Percentiles rank a stretch among this genome's conserved stretches.
Conservation (phyloP, 1,140 invertebrate species). For the Panagrolaimus sp. region DNA sequence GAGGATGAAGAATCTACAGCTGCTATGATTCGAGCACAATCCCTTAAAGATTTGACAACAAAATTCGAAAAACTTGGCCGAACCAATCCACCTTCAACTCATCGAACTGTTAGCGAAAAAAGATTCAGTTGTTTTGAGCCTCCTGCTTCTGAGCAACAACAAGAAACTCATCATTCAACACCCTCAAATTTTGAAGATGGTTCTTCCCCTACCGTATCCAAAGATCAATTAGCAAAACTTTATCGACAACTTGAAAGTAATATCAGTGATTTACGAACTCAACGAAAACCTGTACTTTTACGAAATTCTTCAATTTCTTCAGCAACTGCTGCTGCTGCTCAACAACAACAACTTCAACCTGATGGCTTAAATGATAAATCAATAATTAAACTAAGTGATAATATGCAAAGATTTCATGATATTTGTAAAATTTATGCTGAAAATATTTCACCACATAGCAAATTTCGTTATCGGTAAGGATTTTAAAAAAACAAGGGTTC, state of each 20-base stretch:
- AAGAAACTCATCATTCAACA: slow-evolving; percentile 21
- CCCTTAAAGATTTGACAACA: background rate
- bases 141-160: background rate
- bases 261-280: slow-evolving; percentile 39
- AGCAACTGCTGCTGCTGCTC: background rate
- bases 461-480: slow-evolving; percentile 53
- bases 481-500: background rate
- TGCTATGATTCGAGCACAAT: background rate
- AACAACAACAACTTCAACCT: slow-evolving; percentile 18
- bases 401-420: slow-evolving; percentile 52
- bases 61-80: slow-evolving; percentile 16
- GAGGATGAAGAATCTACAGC: background rate
- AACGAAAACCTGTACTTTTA: slow-evolving; percentile 16
- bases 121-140: slow-evolving; percentile 18
- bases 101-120: slow-evolving; percentile 18
- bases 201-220: slow-evolving; percentile 39
- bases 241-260: slow-evolving; percentile 39
- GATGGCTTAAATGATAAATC: slow-evolving; percentile 17
- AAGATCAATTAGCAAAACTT: slow-evolving; percentile 48
- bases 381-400: slow-evolving; percentile 44
- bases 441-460: slow-evolving; percentile 59
- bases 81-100: background rate
- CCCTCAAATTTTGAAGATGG: slow-evolving; percentile 26
- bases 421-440: slow-evolving; percentile 57
- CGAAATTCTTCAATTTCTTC: slow-evolving; percentile 19